Evolutionary conservation across 2,888 invertebrate genomes (phyloP).

Genomic region (Palloptera scutellata): DNA sequence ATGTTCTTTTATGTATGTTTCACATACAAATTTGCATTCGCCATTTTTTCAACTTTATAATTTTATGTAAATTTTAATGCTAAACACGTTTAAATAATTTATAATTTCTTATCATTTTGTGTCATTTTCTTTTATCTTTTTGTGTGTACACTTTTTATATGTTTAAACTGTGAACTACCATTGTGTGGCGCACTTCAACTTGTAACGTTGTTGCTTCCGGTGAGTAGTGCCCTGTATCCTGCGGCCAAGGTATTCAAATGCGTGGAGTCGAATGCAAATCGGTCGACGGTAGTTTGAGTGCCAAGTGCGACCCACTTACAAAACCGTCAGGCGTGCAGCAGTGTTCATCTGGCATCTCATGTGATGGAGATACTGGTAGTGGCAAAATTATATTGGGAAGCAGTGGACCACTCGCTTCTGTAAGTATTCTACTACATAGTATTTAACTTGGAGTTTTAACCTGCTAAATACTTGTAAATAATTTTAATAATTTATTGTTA

Average conservation of each 20-base stretch:
- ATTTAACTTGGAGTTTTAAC: background rate
- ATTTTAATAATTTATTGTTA: constrained; percentile 3
- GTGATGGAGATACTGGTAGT: constrained; percentile 65
- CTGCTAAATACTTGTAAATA: background rate
- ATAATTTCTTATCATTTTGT: constrained; percentile 36
- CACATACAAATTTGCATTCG: constrained; percentile 40
- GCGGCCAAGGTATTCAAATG: constrained; percentile 86
- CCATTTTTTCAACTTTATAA: constrained; percentile 38
- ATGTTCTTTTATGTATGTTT: constrained; percentile 24
- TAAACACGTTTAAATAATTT: constrained; percentile 53
- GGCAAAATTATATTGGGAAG: constrained; percentile 58
- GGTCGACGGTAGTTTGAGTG: constrained; percentile 66
- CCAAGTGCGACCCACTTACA: constrained; percentile 73
- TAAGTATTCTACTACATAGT: constrained; percentile 39
- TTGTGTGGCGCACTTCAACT: constrained; percentile 4
- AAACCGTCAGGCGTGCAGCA: constrained; percentile 76
- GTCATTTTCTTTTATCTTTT: constrained; percentile 4
- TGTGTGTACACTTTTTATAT: constrained; percentile 8
- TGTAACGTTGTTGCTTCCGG: background rate
- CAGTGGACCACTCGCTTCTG: constrained; percentile 46
- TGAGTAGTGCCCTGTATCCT: constrained; percentile 87
- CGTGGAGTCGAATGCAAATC: constrained; percentile 83
- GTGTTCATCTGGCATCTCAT: constrained; percentile 79
- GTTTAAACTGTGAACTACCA: constrained; percentile 20
- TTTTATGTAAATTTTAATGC: constrained; percentile 45